Percentiles rank a stretch among this genome's conserved stretches.
Conservation (phyloP, 2,888 invertebrate species). For the Cheilosia urbana region DNA sequence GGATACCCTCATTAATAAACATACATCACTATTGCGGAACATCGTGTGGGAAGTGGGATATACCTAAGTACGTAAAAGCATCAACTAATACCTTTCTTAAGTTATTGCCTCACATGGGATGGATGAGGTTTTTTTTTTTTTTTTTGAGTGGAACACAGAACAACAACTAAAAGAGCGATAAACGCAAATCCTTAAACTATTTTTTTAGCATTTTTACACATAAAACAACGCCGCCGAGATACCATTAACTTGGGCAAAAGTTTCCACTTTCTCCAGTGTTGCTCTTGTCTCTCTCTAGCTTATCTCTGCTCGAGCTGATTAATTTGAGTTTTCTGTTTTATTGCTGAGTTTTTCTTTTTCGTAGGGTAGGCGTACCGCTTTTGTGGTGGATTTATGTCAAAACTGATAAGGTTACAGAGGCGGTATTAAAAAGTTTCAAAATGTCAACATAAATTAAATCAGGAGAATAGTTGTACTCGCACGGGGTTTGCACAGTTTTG, state of each 20-base stretch:
- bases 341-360: background rate
- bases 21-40: background rate
- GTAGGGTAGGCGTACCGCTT: background rate
- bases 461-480: background rate
- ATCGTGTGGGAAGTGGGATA: background rate
- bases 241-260: slow-evolving; percentile 24
- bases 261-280: slow-evolving; percentile 21
- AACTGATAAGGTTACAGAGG: slow-evolving; percentile 18
- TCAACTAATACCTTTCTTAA: slow-evolving; percentile 32
- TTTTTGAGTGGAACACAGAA: slow-evolving; percentile 24
- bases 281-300: slow-evolving; percentile 3
- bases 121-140: slow-evolving; percentile 12
- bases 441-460: slow-evolving; percentile 6
- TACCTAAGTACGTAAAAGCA: background rate
- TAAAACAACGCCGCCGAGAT: slow-evolving; percentile 13
- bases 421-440: slow-evolving; percentile 27
- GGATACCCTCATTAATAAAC: slow-evolving; percentile 10
- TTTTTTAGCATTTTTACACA: slow-evolving; percentile 13
- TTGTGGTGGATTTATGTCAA: slow-evolving; percentile 31
- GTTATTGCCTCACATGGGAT: slow-evolving; percentile 23
- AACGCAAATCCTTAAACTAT: slow-evolving; percentile 30
- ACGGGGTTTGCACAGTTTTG: background rate
- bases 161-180: slow-evolving; percentile 25
- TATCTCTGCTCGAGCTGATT: slow-evolving; percentile 36
- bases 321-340: slow-evolving; percentile 18